Evolutionary conservation across 1,140 invertebrate species (phyloP).

Genomic region (Luehdorfia chinensis): DNA sequence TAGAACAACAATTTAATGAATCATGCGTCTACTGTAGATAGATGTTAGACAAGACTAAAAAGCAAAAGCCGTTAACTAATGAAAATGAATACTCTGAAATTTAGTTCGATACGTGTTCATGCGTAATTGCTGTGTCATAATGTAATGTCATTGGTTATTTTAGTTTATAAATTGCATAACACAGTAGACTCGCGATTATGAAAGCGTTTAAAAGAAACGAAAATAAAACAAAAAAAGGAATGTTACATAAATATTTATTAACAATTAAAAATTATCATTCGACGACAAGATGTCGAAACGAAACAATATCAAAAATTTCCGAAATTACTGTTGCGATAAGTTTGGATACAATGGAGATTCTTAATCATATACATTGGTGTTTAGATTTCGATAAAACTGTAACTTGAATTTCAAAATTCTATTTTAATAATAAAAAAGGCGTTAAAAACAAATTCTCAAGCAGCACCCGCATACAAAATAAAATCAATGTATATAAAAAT

Average conservation of each 20-base stretch:
- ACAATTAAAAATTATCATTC: constrained; percentile 68
- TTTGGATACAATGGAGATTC: constrained; percentile 56
- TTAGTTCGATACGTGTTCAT: constrained; percentile 8
- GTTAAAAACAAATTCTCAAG: constrained; percentile 46
- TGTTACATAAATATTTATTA: constrained; percentile 75
- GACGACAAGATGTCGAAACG: constrained; percentile 44
- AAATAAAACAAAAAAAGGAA: constrained; percentile 64
- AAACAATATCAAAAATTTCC: constrained; percentile 41
- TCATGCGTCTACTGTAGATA: too few species aligned
- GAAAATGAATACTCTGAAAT: constrained; percentile 5
- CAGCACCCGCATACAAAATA: constrained; percentile 60
- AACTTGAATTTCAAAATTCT: constrained; percentile 3
- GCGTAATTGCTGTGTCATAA: constrained; percentile 15
- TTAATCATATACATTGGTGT: constrained; percentile 16
- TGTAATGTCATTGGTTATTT: constrained; percentile 22
- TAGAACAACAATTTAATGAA: too few species aligned
- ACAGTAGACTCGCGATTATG: constrained; percentile 60
- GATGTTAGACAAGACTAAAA: constrained; percentile 46
- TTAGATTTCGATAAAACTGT: constrained; percentile 1
- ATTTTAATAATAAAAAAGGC: constrained; percentile 6
- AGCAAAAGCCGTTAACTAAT: constrained; percentile 43
- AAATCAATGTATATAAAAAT: constrained; percentile 61
- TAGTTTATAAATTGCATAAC: constrained; percentile 73
- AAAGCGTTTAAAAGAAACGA: constrained; percentile 27
- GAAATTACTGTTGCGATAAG: constrained; percentile 45